These are phyloP conservation scores for Callyntrura guangdongensis DNA, from an alignment of 2,888 invertebrate genomes.

Conservation along the genomic window DNA sequence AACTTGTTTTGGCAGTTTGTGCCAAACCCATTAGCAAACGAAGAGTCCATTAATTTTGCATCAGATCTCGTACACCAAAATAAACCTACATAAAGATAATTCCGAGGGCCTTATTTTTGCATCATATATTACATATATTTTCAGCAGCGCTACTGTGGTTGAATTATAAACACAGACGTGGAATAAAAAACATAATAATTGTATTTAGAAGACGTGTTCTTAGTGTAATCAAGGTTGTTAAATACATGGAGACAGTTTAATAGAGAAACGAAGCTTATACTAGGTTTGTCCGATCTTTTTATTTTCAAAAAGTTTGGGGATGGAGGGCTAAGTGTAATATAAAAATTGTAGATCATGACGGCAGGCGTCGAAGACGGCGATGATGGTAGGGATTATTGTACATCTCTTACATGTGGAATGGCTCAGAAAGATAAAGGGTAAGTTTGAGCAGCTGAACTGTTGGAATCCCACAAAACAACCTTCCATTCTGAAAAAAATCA, in stretches of 20 bases:
- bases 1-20: slow-evolving; percentile 71
- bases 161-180: neutral
- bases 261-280: too few species aligned
- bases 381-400: neutral
- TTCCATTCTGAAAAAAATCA: slow-evolving; percentile 16
- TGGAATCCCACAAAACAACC: slow-evolving; percentile 26
- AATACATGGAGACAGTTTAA: too few species aligned
- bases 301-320: too few species aligned
- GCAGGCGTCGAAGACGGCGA: too few species aligned
- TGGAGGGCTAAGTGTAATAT: slow-evolving; percentile 36
- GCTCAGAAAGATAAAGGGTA: slow-evolving; percentile 43
- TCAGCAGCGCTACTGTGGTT: too few species aligned
- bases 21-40: slow-evolving; percentile 77
- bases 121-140: too few species aligned
- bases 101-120: too few species aligned
- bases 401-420: slow-evolving; percentile 29
- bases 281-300: too few species aligned
- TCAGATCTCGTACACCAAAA: slow-evolving; percentile 52
- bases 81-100: neutral
- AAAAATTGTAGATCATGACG: slow-evolving; percentile 37
- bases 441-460: slow-evolving; percentile 4
- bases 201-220: slow-evolving; percentile 28
- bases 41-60: slow-evolving; percentile 79
- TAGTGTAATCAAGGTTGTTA: too few species aligned
- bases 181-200: slow-evolving; percentile 47